Evolutionary conservation across 2,888 invertebrate genomes (phyloP).

Genomic region (Lepeophtheirus nordmannii): DNA sequence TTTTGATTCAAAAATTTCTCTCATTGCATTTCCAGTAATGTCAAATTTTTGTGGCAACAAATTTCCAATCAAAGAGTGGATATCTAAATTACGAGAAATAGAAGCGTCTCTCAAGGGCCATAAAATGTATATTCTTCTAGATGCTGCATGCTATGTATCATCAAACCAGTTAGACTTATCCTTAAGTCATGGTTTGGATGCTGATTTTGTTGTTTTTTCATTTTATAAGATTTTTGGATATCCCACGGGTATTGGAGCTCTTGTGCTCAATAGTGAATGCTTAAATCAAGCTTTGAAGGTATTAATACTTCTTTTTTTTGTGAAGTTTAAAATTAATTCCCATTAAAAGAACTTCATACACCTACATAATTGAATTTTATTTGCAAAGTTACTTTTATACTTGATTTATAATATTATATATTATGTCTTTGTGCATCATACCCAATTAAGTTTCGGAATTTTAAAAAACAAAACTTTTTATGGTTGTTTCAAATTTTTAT

Average conservation of each 20-base stretch:
- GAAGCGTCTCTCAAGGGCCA: not conserved
- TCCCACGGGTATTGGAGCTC: constrained; percentile 83
- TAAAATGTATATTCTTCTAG: constrained; percentile 39
- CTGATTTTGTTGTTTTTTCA: constrained; percentile 79
- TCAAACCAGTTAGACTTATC: constrained; percentile 61
- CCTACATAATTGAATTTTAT: too few species aligned
- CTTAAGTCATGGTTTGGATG: constrained; percentile 38
- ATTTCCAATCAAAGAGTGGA: constrained; percentile 56
- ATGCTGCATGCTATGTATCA: constrained; percentile 66
- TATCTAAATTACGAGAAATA: constrained; percentile 43
- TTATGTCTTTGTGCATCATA: too few species aligned
- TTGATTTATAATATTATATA: too few species aligned
- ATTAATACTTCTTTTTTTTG: not conserved
- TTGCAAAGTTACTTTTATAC: too few species aligned
- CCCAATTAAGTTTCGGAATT: too few species aligned
- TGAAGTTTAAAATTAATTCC: not conserved
- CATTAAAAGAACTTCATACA: too few species aligned
- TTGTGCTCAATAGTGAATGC: constrained; percentile 52
- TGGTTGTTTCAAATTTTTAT: too few species aligned
- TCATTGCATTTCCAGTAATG: constrained; percentile 68
- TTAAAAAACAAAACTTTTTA: too few species aligned
- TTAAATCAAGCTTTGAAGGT: not conserved
- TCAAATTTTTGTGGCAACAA: constrained; percentile 88
- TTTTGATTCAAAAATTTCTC: constrained; percentile 8
- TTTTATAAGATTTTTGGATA: constrained; percentile 96